Evolutionary conservation across 1,140 invertebrate genomes (phyloP).

Genomic region (Oscheius sp.): DNA sequence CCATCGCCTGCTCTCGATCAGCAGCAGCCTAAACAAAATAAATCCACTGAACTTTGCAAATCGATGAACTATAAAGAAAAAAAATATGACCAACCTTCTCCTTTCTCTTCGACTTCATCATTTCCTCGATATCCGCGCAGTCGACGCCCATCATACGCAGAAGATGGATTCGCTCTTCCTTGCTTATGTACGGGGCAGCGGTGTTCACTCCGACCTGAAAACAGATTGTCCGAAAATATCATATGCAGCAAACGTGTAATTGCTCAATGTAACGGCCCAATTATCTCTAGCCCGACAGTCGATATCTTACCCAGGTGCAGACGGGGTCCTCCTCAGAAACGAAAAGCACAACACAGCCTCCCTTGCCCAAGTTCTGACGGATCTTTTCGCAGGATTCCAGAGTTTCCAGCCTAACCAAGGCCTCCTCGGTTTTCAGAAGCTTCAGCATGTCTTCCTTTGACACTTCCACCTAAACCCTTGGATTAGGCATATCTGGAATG

Average conservation of each 20-base stretch:
- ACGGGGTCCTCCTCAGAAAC: constrained; percentile 33
- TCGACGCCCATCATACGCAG: constrained; percentile 41
- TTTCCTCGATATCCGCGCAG: constrained; percentile 33
- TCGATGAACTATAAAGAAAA: too few relatives aligned
- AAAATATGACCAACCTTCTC: too few relatives aligned
- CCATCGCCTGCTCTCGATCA: constrained; percentile 9
- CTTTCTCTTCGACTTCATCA: constrained; percentile 40
- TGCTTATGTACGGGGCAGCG: constrained; percentile 38
- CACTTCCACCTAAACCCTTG: constrained; percentile 19
- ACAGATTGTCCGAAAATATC: too few relatives aligned
- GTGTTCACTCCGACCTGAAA: constrained; percentile 33
- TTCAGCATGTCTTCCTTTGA: constrained; percentile 29
- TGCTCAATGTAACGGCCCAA: not conserved
- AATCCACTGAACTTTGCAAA: not conserved
- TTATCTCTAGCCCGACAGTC: not conserved
- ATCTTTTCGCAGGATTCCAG: constrained; percentile 7
- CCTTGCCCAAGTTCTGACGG: constrained; percentile 1
- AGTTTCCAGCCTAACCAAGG: constrained; percentile 16
- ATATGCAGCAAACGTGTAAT: not conserved
- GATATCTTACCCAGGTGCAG: constrained; percentile 36
- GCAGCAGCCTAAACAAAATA: not conserved
- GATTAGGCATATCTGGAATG: constrained; percentile 1
- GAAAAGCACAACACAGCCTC: constrained; percentile 38
- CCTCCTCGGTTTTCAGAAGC: constrained; percentile 16
- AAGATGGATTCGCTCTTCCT: constrained; percentile 40